Evolutionary conservation across 2,113 vertebrate genomes (phyloP).

Genomic region (Megatriorchis doriae): DNA sequence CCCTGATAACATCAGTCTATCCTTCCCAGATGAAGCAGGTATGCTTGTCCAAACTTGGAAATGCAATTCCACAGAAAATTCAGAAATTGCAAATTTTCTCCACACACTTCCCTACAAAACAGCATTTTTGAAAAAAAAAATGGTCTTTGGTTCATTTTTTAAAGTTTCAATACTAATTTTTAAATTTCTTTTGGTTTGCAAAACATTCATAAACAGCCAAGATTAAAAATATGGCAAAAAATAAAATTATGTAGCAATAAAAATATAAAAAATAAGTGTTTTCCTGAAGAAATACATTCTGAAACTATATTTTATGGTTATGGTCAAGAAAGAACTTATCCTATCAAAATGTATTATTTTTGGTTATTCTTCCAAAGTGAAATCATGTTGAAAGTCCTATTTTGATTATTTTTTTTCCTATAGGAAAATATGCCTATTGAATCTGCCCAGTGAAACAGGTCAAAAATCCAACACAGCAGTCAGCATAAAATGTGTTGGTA

Average conservation of each 20-base stretch:
- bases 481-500: neutral
- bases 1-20: conserved; percentile 28
- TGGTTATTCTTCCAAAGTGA: neutral
- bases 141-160: neutral
- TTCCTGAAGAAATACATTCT: neutral
- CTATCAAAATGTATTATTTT: neutral
- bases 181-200: neutral
- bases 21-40: neutral
- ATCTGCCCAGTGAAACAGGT: neutral
- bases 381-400: neutral
- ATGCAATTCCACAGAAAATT: neutral
- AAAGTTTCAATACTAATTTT: neutral
- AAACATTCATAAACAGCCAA: neutral
- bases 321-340: neutral
- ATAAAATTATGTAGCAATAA: neutral
- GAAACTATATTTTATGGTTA: neutral
- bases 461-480: neutral
- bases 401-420: neutral
- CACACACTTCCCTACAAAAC: neutral
- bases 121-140: neutral
- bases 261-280: neutral
- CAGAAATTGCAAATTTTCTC: neutral
- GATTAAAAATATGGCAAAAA: neutral
- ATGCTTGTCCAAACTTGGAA: conserved; percentile 38
- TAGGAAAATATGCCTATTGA: neutral